Base-by-base conservation (phyloP, 1,140 invertebrate genomes). In the Anoplophora glabripennis region DNA sequence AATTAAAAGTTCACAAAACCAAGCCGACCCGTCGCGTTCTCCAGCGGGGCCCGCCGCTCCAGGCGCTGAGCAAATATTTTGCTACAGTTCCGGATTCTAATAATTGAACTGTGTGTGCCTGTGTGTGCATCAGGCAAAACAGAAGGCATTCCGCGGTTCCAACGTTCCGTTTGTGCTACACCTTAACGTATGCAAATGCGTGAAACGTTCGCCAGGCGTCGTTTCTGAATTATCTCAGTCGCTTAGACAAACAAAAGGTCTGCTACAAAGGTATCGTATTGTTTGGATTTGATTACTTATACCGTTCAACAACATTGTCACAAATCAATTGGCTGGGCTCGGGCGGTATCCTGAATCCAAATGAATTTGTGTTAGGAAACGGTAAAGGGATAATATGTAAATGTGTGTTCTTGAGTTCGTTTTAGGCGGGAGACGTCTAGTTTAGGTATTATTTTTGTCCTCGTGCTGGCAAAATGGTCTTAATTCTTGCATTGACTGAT, bases 211-310 rank as follows among this genome's bases (percentile, higher is more conserved):
- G 35, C n/a, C 34, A 9, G 17, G 34, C 17, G 21, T 10, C 49
- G 17, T 35, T n/a, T 35, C 35, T n/a, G 17, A 52, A 52, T 52
- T 52, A 52, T 52, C 49, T 52, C 49, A 52, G 49, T 52, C 28
- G 49, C 49, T 38, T 52, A 52, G n/a, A 52, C 49, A 52, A 52
- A 52, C 49, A 52, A 40, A 38, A 52, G 49, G 49, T 41, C 49
- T 52, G 10, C 47, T 18, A 52, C 49, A 41, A 52, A 52, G 49
- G 49, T 52, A 52, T 52, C 34, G 49, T 37, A 21, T 37, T 49
- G 49, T 52, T 52, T 52, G 49, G 40, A 52, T 52, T 52, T 35
- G 49, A 52, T 52, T 52, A 52, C 49, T 52, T 37, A 52, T 52
- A 35, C 49, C 18, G 49, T 52, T 52, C 15, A 52, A 52, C 49